Percentiles rank a stretch among this genome's conserved stretches.
Evolutionary conservation across 2,797 vertebrate genomes (phyloP).

Genomic region (Gymnothorax reevesii): DNA sequence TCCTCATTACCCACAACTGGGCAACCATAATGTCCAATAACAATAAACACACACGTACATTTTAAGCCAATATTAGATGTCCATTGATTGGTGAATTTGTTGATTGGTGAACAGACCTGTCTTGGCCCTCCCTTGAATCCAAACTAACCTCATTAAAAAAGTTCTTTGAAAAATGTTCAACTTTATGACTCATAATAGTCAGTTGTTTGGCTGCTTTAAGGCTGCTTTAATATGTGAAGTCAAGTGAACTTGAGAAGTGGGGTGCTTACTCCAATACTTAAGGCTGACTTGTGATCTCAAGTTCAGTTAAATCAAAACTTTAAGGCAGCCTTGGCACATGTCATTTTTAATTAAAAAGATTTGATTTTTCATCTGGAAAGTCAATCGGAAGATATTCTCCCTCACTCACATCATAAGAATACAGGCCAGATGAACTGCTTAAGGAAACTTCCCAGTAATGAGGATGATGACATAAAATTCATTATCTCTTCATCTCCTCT

Average conservation of each 20-base stretch:
- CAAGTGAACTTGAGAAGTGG: no score
- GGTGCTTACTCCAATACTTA: no score
- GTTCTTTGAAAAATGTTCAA: neutral
- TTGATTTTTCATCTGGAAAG: neutral
- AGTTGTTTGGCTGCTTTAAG: no score
- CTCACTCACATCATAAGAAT: neutral
- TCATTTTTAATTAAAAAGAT: no score
- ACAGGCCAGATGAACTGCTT: neutral
- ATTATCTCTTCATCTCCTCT: conserved; percentile 1
- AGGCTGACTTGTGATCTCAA: no score
- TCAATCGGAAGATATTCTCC: neutral
- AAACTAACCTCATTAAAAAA: neutral
- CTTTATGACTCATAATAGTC: no score
- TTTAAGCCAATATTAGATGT: neutral
- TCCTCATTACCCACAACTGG: no score
- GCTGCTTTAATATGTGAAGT: no score
- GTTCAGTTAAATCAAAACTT: no score
- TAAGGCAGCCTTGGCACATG: no score
- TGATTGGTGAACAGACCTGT: neutral
- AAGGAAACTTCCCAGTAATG: neutral
- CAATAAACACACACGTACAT: neutral
- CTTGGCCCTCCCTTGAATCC: neutral
- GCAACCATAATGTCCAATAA: no score
- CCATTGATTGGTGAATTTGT: neutral
- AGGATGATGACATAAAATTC: neutral